phyloP scores from a whole-genome alignment of 2,113 vertebrate genomes.

The Neopipo cinnamomea region DNA sequence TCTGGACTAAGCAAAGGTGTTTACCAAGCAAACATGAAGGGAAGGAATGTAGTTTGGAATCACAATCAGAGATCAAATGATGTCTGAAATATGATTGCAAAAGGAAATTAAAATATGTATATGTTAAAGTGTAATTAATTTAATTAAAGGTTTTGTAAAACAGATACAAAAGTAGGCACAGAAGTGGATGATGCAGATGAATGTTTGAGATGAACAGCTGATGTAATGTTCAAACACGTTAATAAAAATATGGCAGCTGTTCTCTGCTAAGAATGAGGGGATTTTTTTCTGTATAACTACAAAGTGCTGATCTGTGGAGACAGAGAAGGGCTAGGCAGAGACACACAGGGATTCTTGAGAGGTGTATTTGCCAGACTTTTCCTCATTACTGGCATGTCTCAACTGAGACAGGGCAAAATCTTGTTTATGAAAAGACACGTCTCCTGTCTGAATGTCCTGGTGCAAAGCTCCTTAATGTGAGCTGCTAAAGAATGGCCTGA shows the following conservation, averaged over 20 bases:
- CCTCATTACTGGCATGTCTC: not conserved
- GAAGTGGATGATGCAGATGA: not conserved
- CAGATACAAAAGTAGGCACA: not conserved
- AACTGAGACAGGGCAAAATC: not conserved
- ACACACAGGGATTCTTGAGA: not conserved
- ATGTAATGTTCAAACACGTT: slow-evolving; percentile 56
- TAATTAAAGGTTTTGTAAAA: slow-evolving; percentile 38
- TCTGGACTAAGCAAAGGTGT: slow-evolving; percentile 37
- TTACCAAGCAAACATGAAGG: slow-evolving; percentile 38
- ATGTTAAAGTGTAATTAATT: slow-evolving; percentile 14
- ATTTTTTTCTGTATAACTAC: not conserved
- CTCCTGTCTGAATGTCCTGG: not conserved
- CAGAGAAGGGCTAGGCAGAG: not conserved
- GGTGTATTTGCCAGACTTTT: not conserved
- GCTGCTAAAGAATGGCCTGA: not conserved
- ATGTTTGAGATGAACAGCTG: slow-evolving; percentile 20
- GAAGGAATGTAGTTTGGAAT: slow-evolving; percentile 9
- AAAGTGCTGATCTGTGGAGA: slow-evolving; percentile 7
- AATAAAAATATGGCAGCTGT: slow-evolving; percentile 15
- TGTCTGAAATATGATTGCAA: slow-evolving; percentile 23
- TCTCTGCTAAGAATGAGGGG: slow-evolving; percentile 3
- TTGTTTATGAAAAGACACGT: not conserved
- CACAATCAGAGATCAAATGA: slow-evolving; percentile 32
- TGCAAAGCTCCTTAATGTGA: not conserved
- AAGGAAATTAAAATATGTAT: slow-evolving; percentile 17